A percentile compares a stretch with the other conserved stretches of the same genome.
Conservation (phyloP, 2,888 invertebrate species). For the Aphidoletes aphidimyza region DNA sequence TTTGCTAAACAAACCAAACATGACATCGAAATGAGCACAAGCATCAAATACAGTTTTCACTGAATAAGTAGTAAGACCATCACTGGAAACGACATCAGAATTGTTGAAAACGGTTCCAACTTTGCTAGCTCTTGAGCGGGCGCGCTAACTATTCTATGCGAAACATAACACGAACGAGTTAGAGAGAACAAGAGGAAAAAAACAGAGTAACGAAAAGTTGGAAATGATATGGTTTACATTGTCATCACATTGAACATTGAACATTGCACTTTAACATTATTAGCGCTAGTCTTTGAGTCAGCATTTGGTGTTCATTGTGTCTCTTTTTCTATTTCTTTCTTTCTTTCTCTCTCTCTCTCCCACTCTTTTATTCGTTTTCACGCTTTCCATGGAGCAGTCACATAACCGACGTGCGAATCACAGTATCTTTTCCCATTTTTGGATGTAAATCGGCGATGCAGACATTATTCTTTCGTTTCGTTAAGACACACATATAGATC, state of each 20-base stretch:
- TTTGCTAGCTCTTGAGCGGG: too few species aligned
- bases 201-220: not conserved
- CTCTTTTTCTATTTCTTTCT: too few species aligned
- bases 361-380: too few species aligned
- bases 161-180: too few species aligned
- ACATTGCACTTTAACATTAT: constrained; percentile 33
- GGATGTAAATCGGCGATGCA: not conserved
- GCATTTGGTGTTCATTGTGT: not conserved
- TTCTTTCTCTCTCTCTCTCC: too few species aligned
- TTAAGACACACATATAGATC: too few species aligned
- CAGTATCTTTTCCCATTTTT: not conserved
- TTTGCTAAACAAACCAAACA: not conserved
- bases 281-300: not conserved
- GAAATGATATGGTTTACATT: constrained; percentile 17
- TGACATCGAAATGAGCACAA: not conserved
- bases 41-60: not conserved
- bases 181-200: too few species aligned
- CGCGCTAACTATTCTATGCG: too few species aligned
- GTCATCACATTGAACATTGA: not conserved
- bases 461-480: not conserved
- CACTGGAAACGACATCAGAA: not conserved
- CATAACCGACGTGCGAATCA: not conserved
- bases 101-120: too few species aligned
- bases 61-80: not conserved
- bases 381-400: not conserved